Conservation (phyloP, 2,888 invertebrate genomes). For the Eilema caniola region DNA sequence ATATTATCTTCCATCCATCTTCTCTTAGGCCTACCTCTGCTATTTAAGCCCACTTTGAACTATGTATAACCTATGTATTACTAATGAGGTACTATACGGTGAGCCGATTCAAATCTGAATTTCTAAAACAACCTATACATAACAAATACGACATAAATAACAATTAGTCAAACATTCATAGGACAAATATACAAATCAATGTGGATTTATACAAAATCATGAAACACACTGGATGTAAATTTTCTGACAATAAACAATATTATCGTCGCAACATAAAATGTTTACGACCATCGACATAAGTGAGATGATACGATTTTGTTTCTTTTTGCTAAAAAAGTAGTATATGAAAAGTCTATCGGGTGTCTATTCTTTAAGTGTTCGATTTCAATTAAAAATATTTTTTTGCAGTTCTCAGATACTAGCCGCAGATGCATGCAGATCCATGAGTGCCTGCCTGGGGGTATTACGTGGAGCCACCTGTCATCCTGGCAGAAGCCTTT, state of each 20-base stretch:
- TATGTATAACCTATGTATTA: too few species aligned
- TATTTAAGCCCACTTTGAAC: too few species aligned
- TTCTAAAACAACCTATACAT: neutral
- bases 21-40: too few species aligned
- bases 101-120: neutral
- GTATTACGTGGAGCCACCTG: too few species aligned
- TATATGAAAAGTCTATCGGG: constrained; percentile 19
- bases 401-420: too few species aligned
- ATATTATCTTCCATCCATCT: too few species aligned
- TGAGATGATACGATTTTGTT: constrained; percentile 56
- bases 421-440: too few species aligned
- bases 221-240: constrained; percentile 54
- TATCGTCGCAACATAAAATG: constrained; percentile 68
- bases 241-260: constrained; percentile 67
- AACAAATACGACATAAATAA: neutral
- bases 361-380: neutral
- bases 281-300: constrained; percentile 69
- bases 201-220: constrained; percentile 26
- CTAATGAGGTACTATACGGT: too few species aligned
- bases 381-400: neutral
- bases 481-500: too few species aligned
- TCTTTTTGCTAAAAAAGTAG: constrained; percentile 30
- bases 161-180: constrained; percentile 3
- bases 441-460: too few species aligned
- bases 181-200: constrained; percentile 28